These are phyloP conservation scores for Ginglymostoma cirratum DNA, from an alignment of 2,113 vertebrate genomes.

Conservation along the genomic window DNA sequence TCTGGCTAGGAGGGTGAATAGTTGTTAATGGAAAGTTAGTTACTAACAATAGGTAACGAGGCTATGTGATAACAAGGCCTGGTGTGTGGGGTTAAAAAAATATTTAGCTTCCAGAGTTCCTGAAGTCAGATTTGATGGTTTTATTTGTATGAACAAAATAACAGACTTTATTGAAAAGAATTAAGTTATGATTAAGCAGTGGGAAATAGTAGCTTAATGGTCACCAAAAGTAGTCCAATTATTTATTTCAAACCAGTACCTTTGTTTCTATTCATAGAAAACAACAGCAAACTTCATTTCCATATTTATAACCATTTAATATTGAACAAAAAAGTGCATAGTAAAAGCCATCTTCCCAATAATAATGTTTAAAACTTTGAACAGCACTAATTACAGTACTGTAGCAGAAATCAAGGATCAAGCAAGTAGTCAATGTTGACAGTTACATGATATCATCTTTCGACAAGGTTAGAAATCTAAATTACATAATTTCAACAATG, in stretches of 20 bases:
- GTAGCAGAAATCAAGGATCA: slow-evolving; percentile 10
- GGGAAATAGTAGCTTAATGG: background rate
- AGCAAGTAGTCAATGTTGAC: background rate
- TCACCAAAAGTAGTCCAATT: background rate
- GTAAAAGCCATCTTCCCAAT: slow-evolving; percentile 25
- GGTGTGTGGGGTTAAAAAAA: background rate
- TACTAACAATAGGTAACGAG: too few species aligned
- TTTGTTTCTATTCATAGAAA: background rate
- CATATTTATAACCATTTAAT: slow-evolving; percentile 21
- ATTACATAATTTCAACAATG: background rate
- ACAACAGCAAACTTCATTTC: background rate
- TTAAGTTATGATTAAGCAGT: background rate
- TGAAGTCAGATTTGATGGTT: background rate
- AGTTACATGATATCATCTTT: background rate
- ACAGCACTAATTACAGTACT: slow-evolving; percentile 30
- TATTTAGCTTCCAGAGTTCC: background rate
- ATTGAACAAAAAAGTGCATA: slow-evolving; percentile 13
- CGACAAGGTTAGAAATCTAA: slow-evolving; percentile 16
- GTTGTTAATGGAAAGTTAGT: too few species aligned
- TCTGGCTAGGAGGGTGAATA: too few species aligned
- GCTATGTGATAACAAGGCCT: too few species aligned
- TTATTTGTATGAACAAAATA: background rate
- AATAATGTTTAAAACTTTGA: background rate
- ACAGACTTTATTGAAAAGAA: background rate
- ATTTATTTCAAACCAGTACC: background rate